Base-by-base conservation (phyloP, 2,797 vertebrate genomes). In the Eidolon dupreanum region DNA sequence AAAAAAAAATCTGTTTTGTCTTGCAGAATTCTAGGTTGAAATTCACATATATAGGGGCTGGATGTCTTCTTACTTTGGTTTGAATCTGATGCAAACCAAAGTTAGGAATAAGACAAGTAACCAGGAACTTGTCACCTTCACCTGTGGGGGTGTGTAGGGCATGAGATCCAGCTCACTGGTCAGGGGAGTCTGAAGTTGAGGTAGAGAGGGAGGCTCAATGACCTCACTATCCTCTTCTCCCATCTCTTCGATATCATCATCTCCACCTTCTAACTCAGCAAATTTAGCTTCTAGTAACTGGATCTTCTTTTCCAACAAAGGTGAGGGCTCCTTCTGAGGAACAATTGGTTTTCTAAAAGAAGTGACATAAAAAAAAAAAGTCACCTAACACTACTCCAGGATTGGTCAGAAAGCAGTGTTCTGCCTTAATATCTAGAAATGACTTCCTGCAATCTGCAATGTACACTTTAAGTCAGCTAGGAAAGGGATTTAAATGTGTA, bases 241-340 rank as follows among this genome's bases (percentile, higher is more conserved):
- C 97, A 99, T 99, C 84, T 99, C 99, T 97, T 99, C 99, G 85
- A 99, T 98, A 88, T 99, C 99, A 96, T 99, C 99, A 85, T 99
- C 99, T 1, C 98, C 99, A 96, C 98, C 99, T 51, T 99, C 99
- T 99, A 99, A 98, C 96, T 99, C 99, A 0, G 99, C 99, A 99
- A 99, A 99, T 98, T 99, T 99, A 31, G 99, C 99, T 98, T 99
- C 99, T 94, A 99, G 98, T 97, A 99, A 99, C 92, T 99, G 99
- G 75, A 99, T 99, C 98, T 99, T 99, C 98, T 98, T 99, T 98
- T 99, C 99, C 96, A 99, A 98, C 66, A 99, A 98, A 51, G 99
- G 99, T 92, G 99, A 99, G 0, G 99, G 99, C 84, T 99, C 99
- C 94, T 99, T 99, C 98, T 99, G 99, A 97, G 99, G 99, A 98